Evolutionary conservation across 2,113 vertebrate species (phyloP).

Genomic region (Perccottus glenii): DNA sequence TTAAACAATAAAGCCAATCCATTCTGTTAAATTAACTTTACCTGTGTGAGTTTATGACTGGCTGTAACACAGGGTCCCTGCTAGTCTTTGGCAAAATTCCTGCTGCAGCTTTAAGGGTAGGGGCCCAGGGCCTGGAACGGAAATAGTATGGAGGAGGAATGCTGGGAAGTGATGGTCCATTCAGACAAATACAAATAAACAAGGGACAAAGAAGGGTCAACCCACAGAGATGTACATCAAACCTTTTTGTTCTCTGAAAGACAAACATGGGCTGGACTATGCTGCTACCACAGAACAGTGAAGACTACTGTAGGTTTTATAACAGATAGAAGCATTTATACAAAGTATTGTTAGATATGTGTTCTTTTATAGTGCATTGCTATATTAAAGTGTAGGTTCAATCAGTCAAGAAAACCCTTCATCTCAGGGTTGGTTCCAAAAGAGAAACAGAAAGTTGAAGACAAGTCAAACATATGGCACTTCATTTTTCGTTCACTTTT

Average conservation of each 20-base stretch:
- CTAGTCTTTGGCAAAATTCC: constrained; percentile 8
- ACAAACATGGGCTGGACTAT: constrained; percentile 12
- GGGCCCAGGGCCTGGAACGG: constrained; percentile 38
- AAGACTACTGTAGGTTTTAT: constrained; percentile 1
- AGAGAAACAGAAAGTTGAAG: not conserved
- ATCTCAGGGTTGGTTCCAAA: not conserved
- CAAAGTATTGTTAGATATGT: not conserved
- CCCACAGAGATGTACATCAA: not conserved
- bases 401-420: no score
- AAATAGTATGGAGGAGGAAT: constrained; percentile 62
- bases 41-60: not conserved
- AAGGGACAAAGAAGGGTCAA: constrained; percentile 13
- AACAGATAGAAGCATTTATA: constrained; percentile 5
- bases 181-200: constrained; percentile 39
- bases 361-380: not conserved
- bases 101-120: not conserved
- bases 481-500: constrained; percentile 2
- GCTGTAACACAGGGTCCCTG: constrained; percentile 3
- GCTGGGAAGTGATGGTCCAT: constrained; percentile 32
- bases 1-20: no score
- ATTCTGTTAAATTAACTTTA: not conserved
- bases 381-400: no score
- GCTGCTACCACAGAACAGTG: not conserved
- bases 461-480: not conserved
- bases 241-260: constrained; percentile 11